Evolutionary conservation across 1,140 invertebrate species (phyloP).

Genomic region (Hycleus phaleratus): DNA sequence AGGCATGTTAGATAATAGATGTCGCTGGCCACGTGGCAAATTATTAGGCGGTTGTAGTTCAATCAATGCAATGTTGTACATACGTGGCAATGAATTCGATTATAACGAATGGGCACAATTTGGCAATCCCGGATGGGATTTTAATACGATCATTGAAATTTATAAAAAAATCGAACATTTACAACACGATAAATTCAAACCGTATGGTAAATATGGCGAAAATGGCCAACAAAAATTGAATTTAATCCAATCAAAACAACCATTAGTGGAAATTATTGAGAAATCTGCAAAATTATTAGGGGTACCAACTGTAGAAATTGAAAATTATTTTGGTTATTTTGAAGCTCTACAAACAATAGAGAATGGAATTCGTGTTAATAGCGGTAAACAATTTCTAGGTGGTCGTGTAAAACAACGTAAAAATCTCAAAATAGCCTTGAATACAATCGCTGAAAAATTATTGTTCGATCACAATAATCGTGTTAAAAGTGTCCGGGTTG

Average conservation of each 20-base stretch:
- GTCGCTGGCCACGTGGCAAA: conserved; percentile 37
- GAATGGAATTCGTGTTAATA: conserved; percentile 58
- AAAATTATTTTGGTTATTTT: conserved; percentile 46
- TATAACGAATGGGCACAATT: conserved; percentile 25
- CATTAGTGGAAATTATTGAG: conserved; percentile 65
- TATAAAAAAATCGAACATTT: conserved; percentile 50
- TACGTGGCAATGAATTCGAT: conserved; percentile 44
- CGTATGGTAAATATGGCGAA: conserved; percentile 36
- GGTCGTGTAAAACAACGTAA: conserved; percentile 45
- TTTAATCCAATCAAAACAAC: conserved; percentile 65
- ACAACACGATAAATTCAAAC: conserved; percentile 42
- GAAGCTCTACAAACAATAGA: conserved; percentile 42
- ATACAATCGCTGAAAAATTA: conserved; percentile 43
- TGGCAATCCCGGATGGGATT: conserved; percentile 28
- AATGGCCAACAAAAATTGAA: conserved; percentile 65
- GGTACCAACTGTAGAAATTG: conserved; percentile 47
- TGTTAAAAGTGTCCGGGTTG: conserved; percentile 26
- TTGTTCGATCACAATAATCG: conserved; percentile 30
- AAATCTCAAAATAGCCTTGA: conserved; percentile 50
- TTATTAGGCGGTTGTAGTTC: conserved; percentile 51
- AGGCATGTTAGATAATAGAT: conserved; percentile 40
- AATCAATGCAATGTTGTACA: conserved; percentile 58
- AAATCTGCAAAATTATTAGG: conserved; percentile 83
- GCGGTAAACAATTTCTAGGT: conserved; percentile 69
- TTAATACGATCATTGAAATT: conserved; percentile 18